Evolutionary conservation across 2,888 invertebrate genomes (phyloP), one percentile per base, ranked within the genome.

Genomic region (Ferrisia virgata): DNA sequence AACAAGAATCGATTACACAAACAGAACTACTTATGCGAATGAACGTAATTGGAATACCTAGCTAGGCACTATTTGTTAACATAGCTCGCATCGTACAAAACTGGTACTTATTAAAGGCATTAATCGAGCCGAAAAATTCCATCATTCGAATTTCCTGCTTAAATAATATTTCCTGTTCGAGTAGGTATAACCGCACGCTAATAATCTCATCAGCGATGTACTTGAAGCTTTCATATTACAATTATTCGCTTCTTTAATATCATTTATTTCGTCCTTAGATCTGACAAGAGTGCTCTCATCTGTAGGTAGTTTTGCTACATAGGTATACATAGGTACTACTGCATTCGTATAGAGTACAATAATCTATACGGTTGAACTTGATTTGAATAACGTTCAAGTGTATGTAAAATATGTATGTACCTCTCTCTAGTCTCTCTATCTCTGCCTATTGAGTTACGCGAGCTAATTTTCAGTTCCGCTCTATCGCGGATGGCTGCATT

Each of bases 361-460:
- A n/a, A 28, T 64, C 8, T 64, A 64, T 76, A n/a, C 18, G 9
- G 72, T 76, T 18, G 72, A 76, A 76, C 72, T 76, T 76, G 72
- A 76, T 76, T 76, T 76, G 13, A 76, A 76, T 53, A 53, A 43
- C n/a, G n/a, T n/a, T n/a, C n/a, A n/a, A n/a, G n/a, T n/a, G n/a
- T 33, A 76, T 36, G 72, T 36, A 36, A 76, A 33, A n/a, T n/a
- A n/a, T n/a, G n/a, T n/a, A n/a, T n/a, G n/a, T n/a, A n/a, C n/a
- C n/a, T n/a, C n/a, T n/a, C n/a, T n/a, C n/a, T n/a, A n/a, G n/a
- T n/a, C n/a, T n/a, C n/a, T n/a, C n/a, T n/a, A n/a, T n/a, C n/a
- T n/a, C n/a, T n/a, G n/a, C n/a, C n/a, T 76, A 64, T 64, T 15
- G 28, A 15, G 4, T 15, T 11, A 5, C 28, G 11, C 28, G 28